Evolutionary conservation across 2,888 invertebrate species (phyloP).

Genomic region (Hydrotaea cyrtoneurina): DNA sequence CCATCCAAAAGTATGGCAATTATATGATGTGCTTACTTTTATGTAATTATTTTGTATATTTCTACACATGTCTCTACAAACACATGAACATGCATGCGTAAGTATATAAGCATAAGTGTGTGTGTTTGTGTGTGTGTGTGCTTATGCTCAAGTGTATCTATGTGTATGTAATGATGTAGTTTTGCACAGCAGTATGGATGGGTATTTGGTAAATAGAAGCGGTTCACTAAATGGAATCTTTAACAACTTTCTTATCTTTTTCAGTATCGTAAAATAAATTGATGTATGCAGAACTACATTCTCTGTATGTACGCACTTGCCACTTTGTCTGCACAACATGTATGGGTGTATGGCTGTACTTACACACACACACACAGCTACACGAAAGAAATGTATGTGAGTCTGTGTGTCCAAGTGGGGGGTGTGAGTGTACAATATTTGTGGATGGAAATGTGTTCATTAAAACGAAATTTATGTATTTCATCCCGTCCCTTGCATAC

Average conservation of each 20-base stretch:
- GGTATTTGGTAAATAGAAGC: constrained; percentile 40
- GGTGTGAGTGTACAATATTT: neutral
- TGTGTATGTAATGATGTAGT: constrained; percentile 6
- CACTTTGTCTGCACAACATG: neutral
- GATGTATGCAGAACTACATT: constrained; percentile 35
- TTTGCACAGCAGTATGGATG: neutral
- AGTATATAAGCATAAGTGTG: neutral
- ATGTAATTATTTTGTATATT: constrained; percentile 56
- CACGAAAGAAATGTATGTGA: neutral
- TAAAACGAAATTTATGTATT: constrained; percentile 39
- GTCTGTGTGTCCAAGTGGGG: neutral
- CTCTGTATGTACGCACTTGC: neutral
- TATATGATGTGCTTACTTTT: constrained; percentile 59
- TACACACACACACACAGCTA: neutral
- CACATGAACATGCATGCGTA: neutral
- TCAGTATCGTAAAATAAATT: constrained; percentile 56
- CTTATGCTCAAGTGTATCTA: neutral
- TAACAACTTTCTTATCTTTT: constrained; percentile 53
- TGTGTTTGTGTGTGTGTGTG: neutral
- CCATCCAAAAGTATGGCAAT: constrained; percentile 62
- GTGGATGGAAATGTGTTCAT: constrained; percentile 39
- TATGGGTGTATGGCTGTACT: neutral
- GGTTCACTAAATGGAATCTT: constrained; percentile 49
- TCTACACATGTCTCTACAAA: constrained; percentile 3
- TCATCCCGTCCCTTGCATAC: neutral